Evolutionary conservation across 2,113 vertebrate genomes (phyloP).

Genomic region (Centropus bengalensis): DNA sequence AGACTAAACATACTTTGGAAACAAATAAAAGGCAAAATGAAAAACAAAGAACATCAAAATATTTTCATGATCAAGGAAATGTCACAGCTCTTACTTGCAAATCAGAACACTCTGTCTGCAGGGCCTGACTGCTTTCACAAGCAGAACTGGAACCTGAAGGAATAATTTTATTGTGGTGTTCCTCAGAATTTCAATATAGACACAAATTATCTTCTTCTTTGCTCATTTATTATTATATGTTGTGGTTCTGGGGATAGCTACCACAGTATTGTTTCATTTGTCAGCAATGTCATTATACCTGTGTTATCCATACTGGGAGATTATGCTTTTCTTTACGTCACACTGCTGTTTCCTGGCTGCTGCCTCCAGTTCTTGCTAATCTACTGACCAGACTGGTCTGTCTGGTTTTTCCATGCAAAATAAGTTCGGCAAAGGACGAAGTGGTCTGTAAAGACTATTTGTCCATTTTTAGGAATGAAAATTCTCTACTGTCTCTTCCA

Average conservation of each 20-base stretch:
- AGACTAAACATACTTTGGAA: neutral
- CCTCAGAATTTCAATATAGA: neutral
- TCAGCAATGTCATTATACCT: neutral
- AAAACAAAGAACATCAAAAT: neutral
- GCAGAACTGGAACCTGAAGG: neutral
- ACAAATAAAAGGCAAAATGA: neutral
- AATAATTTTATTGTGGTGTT: neutral
- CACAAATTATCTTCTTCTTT: neutral
- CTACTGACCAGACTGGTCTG: neutral
- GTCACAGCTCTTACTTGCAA: neutral
- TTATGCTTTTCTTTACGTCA: neutral
- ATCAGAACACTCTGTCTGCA: neutral
- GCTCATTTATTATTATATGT: neutral
- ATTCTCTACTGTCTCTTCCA: neutral
- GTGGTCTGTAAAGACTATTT: neutral
- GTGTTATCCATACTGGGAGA: neutral
- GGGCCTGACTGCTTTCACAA: neutral
- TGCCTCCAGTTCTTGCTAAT: neutral
- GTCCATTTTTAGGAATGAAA: neutral
- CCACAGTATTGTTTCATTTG: neutral
- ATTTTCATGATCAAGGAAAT: neutral
- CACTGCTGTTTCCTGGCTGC: neutral
- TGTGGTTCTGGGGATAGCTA: neutral
- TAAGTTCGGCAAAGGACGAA: neutral
- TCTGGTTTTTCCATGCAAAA: neutral